These are phyloP conservation scores for Ceratotherium simum DNA, from an alignment of 2,113 vertebrate genomes.

Conservation along the genomic window DNA sequence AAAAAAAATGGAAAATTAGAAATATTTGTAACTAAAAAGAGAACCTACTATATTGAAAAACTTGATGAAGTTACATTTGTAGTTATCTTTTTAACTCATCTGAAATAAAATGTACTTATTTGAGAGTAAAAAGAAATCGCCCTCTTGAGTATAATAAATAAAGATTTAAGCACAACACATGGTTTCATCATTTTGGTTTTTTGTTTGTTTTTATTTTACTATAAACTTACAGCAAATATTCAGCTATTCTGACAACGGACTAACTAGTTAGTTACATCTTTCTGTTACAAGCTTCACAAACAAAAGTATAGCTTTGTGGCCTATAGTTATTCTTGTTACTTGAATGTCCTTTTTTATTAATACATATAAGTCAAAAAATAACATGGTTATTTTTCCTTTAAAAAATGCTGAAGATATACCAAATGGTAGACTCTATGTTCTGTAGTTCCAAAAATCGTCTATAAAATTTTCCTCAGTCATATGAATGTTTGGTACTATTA, in stretches of 20 bases:
- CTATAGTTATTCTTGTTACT: background rate
- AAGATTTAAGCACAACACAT: background rate
- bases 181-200: background rate
- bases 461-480: background rate
- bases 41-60: background rate
- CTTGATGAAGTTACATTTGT: background rate
- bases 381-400: background rate
- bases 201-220: background rate
- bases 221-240: background rate
- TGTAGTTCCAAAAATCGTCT: background rate
- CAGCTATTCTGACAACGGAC: background rate
- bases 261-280: background rate
- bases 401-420: background rate
- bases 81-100: background rate
- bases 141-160: background rate
- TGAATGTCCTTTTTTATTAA: background rate
- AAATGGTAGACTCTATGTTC: background rate
- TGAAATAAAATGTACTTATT: background rate
- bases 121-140: background rate
- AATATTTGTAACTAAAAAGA: conserved; percentile 33
- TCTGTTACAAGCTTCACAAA: background rate
- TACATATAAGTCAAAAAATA: background rate
- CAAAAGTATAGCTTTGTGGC: background rate
- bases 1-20: background rate
- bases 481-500: background rate